phyloP scores from a whole-genome alignment of 2,113 vertebrate genomes.

The Serilophus lunatus region DNA sequence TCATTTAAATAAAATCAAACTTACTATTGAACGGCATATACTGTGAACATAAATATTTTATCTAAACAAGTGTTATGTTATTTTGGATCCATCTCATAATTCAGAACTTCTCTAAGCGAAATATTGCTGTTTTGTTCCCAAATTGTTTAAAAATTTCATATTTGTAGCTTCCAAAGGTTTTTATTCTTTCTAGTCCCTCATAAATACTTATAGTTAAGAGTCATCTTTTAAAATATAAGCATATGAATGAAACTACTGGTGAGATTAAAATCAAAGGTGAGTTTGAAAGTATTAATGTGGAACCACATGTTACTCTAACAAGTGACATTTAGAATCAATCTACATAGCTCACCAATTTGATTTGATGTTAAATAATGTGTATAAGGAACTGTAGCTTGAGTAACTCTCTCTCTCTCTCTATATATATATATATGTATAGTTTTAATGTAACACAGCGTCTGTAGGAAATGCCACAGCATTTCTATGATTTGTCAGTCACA shows the following conservation, averaged over 20 bases:
- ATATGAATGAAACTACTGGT: background rate
- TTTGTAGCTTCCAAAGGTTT: background rate
- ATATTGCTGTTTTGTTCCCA: background rate
- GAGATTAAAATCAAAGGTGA: background rate
- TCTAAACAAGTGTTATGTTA: background rate
- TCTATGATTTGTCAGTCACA: background rate
- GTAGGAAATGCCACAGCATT: background rate
- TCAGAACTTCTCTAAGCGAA: background rate
- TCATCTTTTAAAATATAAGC: background rate
- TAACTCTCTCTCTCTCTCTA: too few relatives aligned
- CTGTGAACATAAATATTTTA: background rate
- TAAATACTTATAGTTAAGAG: background rate
- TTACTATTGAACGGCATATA: background rate
- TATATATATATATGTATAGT: too few relatives aligned
- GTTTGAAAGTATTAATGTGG: background rate
- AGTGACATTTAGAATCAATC: background rate
- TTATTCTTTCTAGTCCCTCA: background rate
- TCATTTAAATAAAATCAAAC: background rate
- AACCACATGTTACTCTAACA: background rate
- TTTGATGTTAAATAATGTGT: background rate
- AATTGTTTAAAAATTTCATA: background rate
- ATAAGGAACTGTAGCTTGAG: background rate
- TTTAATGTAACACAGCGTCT: background rate
- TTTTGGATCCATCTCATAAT: background rate
- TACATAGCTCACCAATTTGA: background rate